A percentile compares a stretch with the other conserved stretches of the same genome.
Evolutionary conservation across 2,797 vertebrate genomes (phyloP).

Genomic region (Buphagus erythrorhynchus): DNA sequence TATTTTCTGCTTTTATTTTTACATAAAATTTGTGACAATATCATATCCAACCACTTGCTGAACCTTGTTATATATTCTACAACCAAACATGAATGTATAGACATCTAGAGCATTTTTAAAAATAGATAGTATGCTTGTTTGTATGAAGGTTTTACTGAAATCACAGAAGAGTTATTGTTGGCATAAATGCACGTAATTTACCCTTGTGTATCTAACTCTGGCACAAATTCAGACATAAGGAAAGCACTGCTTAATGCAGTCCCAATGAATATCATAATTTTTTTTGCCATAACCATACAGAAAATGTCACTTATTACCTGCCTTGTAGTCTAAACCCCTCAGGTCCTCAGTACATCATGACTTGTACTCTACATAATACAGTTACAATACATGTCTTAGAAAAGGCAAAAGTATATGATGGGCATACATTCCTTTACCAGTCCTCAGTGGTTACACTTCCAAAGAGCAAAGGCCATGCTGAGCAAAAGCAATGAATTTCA

Average conservation of each 20-base stretch:
- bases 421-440: background rate
- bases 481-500: background rate
- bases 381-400: background rate
- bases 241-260: conserved; percentile 41
- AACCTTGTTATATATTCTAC: background rate
- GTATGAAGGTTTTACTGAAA: conserved; percentile 27
- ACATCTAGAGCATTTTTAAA: conserved; percentile 36
- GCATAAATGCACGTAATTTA: conserved; percentile 41
- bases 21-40: background rate
- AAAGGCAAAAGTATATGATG: background rate
- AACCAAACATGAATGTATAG: background rate
- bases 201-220: conserved; percentile 18
- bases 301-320: background rate
- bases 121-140: conserved; percentile 35
- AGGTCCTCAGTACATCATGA: background rate
- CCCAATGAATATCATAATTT: conserved; percentile 13
- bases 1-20: background rate
- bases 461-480: background rate
- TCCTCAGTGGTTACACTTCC: background rate
- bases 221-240: conserved; percentile 52
- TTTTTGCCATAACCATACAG: conserved; percentile 31
- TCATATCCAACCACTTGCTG: background rate
- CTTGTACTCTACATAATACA: background rate
- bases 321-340: background rate
- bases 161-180: conserved; percentile 46